phyloP scores from a whole-genome alignment of 2,113 vertebrate species.

The Cyprinodon tularosa region DNA sequence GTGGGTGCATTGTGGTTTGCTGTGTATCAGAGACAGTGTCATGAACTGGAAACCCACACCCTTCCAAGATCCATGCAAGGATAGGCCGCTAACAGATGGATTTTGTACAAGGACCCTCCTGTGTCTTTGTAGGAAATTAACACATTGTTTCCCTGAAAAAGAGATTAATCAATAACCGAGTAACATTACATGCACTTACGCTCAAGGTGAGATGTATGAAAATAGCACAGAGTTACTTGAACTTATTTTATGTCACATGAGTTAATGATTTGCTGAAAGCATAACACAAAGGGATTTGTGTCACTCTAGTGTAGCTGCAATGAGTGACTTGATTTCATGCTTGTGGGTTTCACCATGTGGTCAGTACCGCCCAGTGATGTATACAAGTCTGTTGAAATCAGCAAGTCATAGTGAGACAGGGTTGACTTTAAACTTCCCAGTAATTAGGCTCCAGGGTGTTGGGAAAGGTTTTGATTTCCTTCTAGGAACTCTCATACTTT shows the following conservation, averaged over 20 bases:
- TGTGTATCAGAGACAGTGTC: too few relatives aligned
- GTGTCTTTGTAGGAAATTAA: constrained; percentile 14
- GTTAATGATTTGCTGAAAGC: constrained; percentile 37
- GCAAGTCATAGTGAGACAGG: constrained; percentile 52
- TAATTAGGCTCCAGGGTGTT: background rate
- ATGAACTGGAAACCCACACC: too few relatives aligned
- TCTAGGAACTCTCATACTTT: background rate
- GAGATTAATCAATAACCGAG: constrained; percentile 22
- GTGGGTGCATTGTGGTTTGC: too few relatives aligned
- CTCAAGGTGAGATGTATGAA: background rate
- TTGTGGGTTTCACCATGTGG: background rate
- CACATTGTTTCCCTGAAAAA: background rate
- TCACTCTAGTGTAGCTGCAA: background rate
- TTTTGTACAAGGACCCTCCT: background rate
- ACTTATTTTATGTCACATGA: background rate
- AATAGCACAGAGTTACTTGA: background rate
- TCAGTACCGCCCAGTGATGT: background rate
- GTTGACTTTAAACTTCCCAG: constrained; percentile 11
- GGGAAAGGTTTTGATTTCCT: background rate
- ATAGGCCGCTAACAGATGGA: background rate
- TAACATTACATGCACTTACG: background rate
- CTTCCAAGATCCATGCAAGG: too few relatives aligned
- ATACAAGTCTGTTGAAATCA: constrained; percentile 13
- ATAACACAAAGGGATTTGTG: background rate
- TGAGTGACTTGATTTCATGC: constrained; percentile 19